Evolutionary conservation across 92 coral and sea anemone genomes (phyloP), one percentile per base, ranked within the genome.

Genomic region (Galaxea fascicularis): DNA sequence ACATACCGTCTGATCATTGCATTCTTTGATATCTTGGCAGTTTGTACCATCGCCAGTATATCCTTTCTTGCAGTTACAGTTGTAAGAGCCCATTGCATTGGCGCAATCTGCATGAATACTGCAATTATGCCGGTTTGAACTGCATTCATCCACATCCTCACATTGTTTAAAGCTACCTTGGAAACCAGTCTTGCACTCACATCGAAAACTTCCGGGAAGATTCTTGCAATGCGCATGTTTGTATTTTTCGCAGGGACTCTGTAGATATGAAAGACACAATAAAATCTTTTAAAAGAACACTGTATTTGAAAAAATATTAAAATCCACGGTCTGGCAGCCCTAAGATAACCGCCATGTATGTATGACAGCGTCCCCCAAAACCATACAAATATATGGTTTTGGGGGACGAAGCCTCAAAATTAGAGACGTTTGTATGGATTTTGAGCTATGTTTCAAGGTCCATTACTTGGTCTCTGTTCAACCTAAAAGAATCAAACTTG

Each of bases 11-110:
- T 30, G 75, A 10, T 65, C 65, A 1, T 68, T n/a, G 41, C 90
- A 87, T 25, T 87, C 86, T 8, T 53, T 26, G 8, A 20, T 65
- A 39, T 81, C 86, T 11, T 26, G 13, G 71, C 93, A 89, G 22
- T 9, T 26, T 17, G 16, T 54, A 5, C 93, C 90, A 52, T 79
- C 69, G 10, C 93, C 93, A 51, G 21, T 10, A 73, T 26, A 89
- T 51, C 90, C 93, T 10, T 29, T 35, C n/a, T 75, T 80, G 67
- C 93, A 89, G 0, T 14, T 54, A 56, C 93, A 89, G 15, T 28
- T 14, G 47, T 78, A 73, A 14, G 92, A 84, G 17, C 92, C 92
- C 45, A 59, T 10, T 0, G 35, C 24, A 35, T 89, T 78, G 0
- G 26, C 27, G 31, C 92, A 89, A 45, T 51, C 13, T 49, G 89